Evolutionary conservation across 1,140 invertebrate genomes (phyloP).

Genomic region (Hyphantria cunea): DNA sequence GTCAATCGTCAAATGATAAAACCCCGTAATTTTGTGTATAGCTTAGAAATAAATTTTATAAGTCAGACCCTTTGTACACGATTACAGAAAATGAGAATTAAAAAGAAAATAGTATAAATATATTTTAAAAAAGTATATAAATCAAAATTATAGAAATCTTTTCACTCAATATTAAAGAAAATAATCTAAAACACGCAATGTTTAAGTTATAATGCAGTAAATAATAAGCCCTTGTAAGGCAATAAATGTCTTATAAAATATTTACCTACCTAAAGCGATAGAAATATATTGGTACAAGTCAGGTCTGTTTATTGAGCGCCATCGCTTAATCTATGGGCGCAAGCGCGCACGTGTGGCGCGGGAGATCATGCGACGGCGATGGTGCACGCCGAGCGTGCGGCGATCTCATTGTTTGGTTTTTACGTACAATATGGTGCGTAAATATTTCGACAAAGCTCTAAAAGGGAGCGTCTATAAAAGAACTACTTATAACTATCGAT

Average conservation of each 20-base stretch:
- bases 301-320: slow-evolving; percentile 63
- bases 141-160: too few species aligned
- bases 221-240: slow-evolving; percentile 1
- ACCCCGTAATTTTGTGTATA: neutral
- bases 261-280: neutral
- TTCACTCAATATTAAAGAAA: too few species aligned
- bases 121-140: too few species aligned
- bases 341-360: slow-evolving; percentile 66
- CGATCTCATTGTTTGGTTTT: slow-evolving; percentile 73
- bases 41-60: too few species aligned
- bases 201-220: too few species aligned
- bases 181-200: too few species aligned
- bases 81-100: too few species aligned
- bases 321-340: slow-evolving; percentile 52
- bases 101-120: too few species aligned
- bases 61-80: too few species aligned
- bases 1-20: neutral
- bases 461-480: slow-evolving; percentile 70
- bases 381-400: slow-evolving; percentile 39
- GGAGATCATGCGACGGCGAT: slow-evolving; percentile 36
- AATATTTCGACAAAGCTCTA: slow-evolving; percentile 79
- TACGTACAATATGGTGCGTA: slow-evolving; percentile 76
- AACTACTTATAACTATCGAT: slow-evolving; percentile 66
- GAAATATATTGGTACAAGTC: slow-evolving; percentile 40
- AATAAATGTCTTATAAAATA: slow-evolving; percentile 17